Percentiles rank a stretch among this genome's conserved stretches.
These are phyloP conservation scores for Cotesia typhae DNA, from an alignment of 1,140 invertebrate genomes.

Conservation along the genomic window DNA sequence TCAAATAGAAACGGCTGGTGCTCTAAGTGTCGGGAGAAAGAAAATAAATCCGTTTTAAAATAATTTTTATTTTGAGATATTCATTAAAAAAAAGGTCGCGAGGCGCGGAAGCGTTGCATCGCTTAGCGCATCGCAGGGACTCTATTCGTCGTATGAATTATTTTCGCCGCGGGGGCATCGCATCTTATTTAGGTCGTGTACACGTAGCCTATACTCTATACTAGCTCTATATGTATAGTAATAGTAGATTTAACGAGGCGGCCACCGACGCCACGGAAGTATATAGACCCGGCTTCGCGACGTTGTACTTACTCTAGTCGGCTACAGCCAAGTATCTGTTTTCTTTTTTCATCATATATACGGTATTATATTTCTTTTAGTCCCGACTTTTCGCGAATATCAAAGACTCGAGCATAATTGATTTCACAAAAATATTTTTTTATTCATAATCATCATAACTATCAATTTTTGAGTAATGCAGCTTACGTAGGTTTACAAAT, in stretches of 20 bases:
- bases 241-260: slow-evolving; percentile 47
- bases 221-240: slow-evolving; percentile 14
- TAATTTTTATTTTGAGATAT: slow-evolving; percentile 6
- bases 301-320: slow-evolving; percentile 39
- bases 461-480: neutral
- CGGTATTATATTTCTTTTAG: neutral
- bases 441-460: neutral
- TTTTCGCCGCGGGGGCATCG: slow-evolving; percentile 67
- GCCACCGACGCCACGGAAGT: slow-evolving; percentile 43
- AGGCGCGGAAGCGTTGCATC: slow-evolving; percentile 36
- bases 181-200: slow-evolving; percentile 68
- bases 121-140: slow-evolving; percentile 41
- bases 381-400: neutral
- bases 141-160: slow-evolving; percentile 59
- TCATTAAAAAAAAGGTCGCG: slow-evolving; percentile 19
- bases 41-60: neutral
- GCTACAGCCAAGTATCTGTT: slow-evolving; percentile 26
- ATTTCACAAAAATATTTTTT: slow-evolving; percentile 1
- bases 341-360: slow-evolving; percentile 7
- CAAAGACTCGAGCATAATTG: no score
- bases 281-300: slow-evolving; percentile 45
- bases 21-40: no score
- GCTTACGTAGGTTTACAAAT: slow-evolving; percentile 5
- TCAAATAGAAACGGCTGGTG: no score
- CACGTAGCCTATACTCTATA: slow-evolving; percentile 54